Evolutionary conservation across 1,140 invertebrate genomes (phyloP), one percentile per base, ranked within the genome.

Genomic region (Holotrichia oblita): DNA sequence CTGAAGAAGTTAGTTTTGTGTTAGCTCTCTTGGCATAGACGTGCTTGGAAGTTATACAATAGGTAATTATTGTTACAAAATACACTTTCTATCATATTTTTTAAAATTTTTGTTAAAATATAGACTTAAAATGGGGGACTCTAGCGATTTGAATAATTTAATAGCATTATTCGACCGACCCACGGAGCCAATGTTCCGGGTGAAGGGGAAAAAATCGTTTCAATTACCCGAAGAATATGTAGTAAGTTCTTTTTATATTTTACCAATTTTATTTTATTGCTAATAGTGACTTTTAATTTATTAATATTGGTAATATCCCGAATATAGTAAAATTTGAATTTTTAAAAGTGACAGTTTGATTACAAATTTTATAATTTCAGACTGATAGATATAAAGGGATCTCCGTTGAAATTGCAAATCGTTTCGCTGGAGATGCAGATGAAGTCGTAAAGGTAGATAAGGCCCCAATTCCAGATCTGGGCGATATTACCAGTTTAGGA

Each of bases 391-490:
- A 92, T 81, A 89, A 89, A 27, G 81, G 87, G 0, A 85, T 91
- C 0, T 90, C 90, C 12, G 88, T 89, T 2, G 86, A 90, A 22
- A 84, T 89, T 9, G 82, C 87, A 6, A 90, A 85, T 79, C 89
- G 91, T 14, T 93, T 93, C 78, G 90, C 90, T 3, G 88, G 88
- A 12, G 90, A 90, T 10, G 88, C 90, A 0, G 82, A 80, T 0
- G 83, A 87, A 44, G 88, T 87, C 55, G 88, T 95, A 14, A 88
- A 89, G 0, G 90, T 94, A 0, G 89, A 89, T 4, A 88, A 91
- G 78, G 94, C 94, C 79, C 88, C 90, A 0, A 86, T 95, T 9
- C 94, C 94, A 0, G 90, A 94, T 84, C 83, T 95, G 2, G 89
- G 88, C 0, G 84, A 93, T 34, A 91, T 93, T 9, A 86, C 93